Percentiles rank a stretch among this genome's conserved stretches.
These are phyloP conservation scores for Holacanthella duospinosa DNA, from an alignment of 2,888 invertebrate genomes.

Conservation along the genomic window DNA sequence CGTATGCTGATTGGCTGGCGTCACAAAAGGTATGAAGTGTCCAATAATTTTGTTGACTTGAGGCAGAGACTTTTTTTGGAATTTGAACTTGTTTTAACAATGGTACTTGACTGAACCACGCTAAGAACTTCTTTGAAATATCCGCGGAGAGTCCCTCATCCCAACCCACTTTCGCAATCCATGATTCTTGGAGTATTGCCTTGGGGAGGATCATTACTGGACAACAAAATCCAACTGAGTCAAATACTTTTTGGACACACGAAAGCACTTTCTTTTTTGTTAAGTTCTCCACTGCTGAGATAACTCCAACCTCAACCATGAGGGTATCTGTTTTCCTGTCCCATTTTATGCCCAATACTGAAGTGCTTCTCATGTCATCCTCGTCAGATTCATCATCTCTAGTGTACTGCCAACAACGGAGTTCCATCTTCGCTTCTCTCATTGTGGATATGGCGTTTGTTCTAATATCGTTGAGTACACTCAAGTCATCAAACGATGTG, in stretches of 20 bases:
- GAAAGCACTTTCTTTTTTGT: not conserved
- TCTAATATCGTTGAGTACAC: too few species aligned
- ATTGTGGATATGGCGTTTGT: too few species aligned
- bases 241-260: not conserved
- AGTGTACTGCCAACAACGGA: too few species aligned
- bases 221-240: not conserved
- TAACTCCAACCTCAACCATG: not conserved
- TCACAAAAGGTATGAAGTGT: too few species aligned
- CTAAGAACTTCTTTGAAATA: too few species aligned
- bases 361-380: too few species aligned
- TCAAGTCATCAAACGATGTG: too few species aligned
- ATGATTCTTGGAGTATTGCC: not conserved
- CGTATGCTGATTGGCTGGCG: too few species aligned
- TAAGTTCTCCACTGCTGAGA: not conserved
- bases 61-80: conserved; percentile 24
- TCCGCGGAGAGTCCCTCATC: not conserved
- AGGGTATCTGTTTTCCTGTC: not conserved
- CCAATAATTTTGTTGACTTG: too few species aligned
- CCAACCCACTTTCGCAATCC: not conserved
- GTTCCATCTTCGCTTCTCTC: too few species aligned
- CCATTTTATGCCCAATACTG: not conserved
- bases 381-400: not conserved
- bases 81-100: conserved; percentile 28
- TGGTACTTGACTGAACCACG: too few species aligned
- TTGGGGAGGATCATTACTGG: not conserved